Conservation (phyloP, 2,113 vertebrate species). For the Donacobius atricapilla region DNA sequence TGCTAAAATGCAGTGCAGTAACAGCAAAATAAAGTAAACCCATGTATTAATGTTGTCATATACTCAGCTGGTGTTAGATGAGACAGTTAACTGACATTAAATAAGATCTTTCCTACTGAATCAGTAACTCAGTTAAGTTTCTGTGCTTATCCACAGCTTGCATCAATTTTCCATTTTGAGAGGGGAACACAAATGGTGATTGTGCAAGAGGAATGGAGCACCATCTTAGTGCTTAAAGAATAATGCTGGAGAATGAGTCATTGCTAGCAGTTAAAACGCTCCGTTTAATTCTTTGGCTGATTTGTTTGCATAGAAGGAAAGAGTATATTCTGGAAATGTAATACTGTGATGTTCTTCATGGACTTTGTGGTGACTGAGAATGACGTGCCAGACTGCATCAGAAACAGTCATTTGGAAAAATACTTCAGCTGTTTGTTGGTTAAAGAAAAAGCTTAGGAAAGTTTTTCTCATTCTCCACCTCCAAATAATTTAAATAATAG, state of each 20-base stretch:
- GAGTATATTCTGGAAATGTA: not conserved
- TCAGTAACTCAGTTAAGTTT: not conserved
- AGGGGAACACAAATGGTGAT: not conserved
- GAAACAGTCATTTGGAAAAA: not conserved
- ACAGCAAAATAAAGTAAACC: not conserved
- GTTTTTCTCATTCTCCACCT: not conserved
- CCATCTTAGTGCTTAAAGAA: slow-evolving; percentile 4
- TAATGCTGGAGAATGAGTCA: not conserved
- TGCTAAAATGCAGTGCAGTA: not conserved
- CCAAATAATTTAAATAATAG: not conserved
- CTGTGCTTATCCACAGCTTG: not conserved
- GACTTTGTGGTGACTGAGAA: not conserved
- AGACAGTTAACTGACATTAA: not conserved
- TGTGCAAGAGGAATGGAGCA: not conserved
- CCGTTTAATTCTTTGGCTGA: not conserved
- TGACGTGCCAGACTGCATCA: not conserved
- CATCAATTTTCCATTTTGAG: not conserved
- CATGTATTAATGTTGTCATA: not conserved
- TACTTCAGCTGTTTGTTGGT: not conserved
- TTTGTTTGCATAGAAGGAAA: not conserved
- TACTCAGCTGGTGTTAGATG: not conserved
- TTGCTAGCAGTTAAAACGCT: not conserved
- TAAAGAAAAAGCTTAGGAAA: not conserved
- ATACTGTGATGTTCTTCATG: not conserved
- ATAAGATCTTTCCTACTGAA: not conserved